Evolutionary conservation across 2,888 invertebrate genomes (phyloP).

Genomic region (Nasonia oneida): DNA sequence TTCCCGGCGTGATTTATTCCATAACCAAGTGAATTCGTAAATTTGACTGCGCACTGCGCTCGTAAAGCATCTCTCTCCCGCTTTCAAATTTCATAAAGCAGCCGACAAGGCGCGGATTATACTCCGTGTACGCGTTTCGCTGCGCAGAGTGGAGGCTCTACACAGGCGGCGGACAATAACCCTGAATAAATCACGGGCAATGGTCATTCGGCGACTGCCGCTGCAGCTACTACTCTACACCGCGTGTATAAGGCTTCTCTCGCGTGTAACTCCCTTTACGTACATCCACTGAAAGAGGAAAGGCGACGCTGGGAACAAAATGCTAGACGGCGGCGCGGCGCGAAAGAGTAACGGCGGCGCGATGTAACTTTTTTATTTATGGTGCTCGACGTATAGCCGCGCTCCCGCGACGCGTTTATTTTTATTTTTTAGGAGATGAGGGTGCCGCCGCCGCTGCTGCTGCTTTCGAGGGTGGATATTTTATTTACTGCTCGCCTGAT

Average conservation of each 20-base stretch:
- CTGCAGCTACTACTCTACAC: not conserved
- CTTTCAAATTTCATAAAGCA: slow-evolving; percentile 7
- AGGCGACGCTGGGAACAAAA: slow-evolving; percentile 13
- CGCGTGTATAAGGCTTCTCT: slow-evolving; percentile 28
- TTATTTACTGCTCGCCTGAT: not conserved
- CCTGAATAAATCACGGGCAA: slow-evolving; percentile 68
- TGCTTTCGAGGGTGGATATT: not conserved
- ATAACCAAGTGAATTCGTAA: not conserved
- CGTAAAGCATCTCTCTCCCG: not conserved
- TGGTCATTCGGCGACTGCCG: slow-evolving; percentile 63
- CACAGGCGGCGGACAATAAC: slow-evolving; percentile 71
- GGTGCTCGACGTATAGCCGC: not conserved
- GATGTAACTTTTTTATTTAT: slow-evolving; percentile 50
- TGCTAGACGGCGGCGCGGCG: slow-evolving; percentile 6
- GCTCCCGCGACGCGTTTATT: not conserved
- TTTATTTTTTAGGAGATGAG: not conserved
- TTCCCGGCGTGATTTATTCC: not conserved
- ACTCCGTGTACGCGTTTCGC: not conserved
- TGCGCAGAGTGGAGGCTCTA: not conserved
- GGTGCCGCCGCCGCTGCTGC: not conserved
- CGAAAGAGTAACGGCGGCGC: not conserved
- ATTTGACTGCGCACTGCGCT: not conserved
- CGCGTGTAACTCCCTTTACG: not conserved
- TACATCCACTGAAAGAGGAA: not conserved
- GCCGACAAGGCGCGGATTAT: not conserved